Evolutionary conservation across 2,888 invertebrate species (phyloP), one percentile per base, ranked within the genome.

Genomic region (Scaptomyza caliginosa): DNA sequence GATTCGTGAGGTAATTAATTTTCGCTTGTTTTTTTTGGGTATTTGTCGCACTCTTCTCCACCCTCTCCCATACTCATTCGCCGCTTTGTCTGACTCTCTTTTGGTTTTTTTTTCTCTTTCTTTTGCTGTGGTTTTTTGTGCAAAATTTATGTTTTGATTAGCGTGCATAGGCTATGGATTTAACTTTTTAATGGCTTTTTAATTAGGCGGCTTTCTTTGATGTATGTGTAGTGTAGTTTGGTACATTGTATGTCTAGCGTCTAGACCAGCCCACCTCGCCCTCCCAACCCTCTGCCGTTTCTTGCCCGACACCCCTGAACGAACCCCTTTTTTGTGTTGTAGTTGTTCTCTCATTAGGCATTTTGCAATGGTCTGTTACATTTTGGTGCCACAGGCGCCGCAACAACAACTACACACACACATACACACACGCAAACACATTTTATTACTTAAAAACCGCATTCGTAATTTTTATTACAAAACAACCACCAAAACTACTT

Each of bases 181-280:
- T 77, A 77, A 78, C 76, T 59, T 86, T 83, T 83, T 86, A 81
- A 81, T 81, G 86, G 80, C 58, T 80, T 81, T 81, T 83, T 81
- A 81, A 81, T 86, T 83, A 79, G 84, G 65, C 84, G 77, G 86
- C 66, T 49, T 56, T 63, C 40, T 86, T 80, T 85, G 76, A 85
- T 63, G 79, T 43, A 28, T 23, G 28, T 38, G 38, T n/a, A n/a
- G n/a, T n/a, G n/a, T n/a, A n/a, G 23, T 30, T 4, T 28, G 17
- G 16, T 34, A 10, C 42, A 42, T 23, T 28, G 45, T 66, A 21
- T 26, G 19, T 32, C 30, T 39, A 34, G 32, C 16, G 69, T 71
- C 71, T 70, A 70, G 71, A 70, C 59, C 45, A 17, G 21, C 17
- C 39, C n/a, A 26, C 24, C 34, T 30, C 46, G 23, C 24, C 48